Evolutionary conservation across 2,888 invertebrate genomes (phyloP).

Genomic region (Dasysyrphus tricinctus): DNA sequence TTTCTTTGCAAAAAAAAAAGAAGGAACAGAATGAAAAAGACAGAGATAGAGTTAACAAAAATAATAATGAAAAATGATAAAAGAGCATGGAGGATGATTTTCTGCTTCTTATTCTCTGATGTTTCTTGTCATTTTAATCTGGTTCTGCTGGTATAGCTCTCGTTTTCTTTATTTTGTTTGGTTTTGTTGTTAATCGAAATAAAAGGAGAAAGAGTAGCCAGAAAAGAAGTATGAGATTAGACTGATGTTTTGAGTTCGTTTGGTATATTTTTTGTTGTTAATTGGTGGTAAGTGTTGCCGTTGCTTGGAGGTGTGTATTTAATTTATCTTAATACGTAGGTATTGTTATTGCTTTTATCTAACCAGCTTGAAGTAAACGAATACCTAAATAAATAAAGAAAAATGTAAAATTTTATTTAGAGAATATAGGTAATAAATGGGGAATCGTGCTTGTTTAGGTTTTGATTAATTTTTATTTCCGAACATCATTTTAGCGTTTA

Average conservation of each 20-base stretch:
- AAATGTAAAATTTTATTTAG: no score
- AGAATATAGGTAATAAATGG: no score
- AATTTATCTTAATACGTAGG: no score
- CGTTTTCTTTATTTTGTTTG: slow-evolving; percentile 10
- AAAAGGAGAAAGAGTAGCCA: background rate
- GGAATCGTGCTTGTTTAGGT: no score
- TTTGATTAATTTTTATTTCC: no score
- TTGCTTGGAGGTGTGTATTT: background rate
- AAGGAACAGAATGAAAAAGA: slow-evolving; percentile 35
- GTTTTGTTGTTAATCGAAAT: slow-evolving; percentile 3
- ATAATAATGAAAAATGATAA: slow-evolving; percentile 36
- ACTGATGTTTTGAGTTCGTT: background rate
- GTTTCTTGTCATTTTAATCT: slow-evolving; percentile 55
- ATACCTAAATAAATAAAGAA: no score
- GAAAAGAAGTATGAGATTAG: background rate
- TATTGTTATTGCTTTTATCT: no score
- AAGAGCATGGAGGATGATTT: slow-evolving; percentile 52
- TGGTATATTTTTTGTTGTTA: background rate
- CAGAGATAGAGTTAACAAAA: background rate
- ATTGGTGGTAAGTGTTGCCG: background rate
- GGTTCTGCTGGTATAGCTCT: slow-evolving; percentile 4
- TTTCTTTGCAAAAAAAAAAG: slow-evolving; percentile 11
- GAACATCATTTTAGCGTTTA: no score
- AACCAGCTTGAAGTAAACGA: no score
- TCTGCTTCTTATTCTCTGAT: slow-evolving; percentile 18